Percentiles rank a stretch among this genome's conserved stretches.
Conservation (phyloP, 1,140 invertebrate species). For the Camponotus floridanus region DNA sequence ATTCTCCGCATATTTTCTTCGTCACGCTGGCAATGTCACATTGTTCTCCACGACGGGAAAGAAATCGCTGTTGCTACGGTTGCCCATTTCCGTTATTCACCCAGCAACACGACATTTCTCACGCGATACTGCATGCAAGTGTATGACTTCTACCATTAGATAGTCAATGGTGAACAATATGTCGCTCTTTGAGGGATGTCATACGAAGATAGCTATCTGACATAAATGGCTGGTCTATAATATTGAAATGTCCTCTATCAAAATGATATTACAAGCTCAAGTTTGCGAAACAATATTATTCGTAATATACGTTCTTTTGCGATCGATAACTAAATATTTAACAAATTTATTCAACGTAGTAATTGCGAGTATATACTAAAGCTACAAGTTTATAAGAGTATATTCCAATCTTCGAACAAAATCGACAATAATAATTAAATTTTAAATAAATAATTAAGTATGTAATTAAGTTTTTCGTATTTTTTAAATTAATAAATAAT, state of each 20-base stretch:
- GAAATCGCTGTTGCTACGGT: slow-evolving; percentile 65
- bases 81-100: slow-evolving; percentile 73
- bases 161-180: slow-evolving; percentile 74
- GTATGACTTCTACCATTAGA: slow-evolving; percentile 39
- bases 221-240: neutral
- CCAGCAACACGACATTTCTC: slow-evolving; percentile 70
- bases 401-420: neutral
- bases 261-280: neutral
- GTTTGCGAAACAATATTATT: neutral
- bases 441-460: neutral
- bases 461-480: too few relatives aligned
- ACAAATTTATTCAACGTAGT: too few relatives aligned
- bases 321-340: neutral
- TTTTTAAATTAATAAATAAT: too few relatives aligned
- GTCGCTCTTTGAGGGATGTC: slow-evolving; percentile 67
- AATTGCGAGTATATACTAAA: neutral
- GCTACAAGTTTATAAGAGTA: too few relatives aligned
- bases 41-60: slow-evolving; percentile 67
- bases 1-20: slow-evolving; percentile 59
- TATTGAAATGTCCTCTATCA: slow-evolving; percentile 31
- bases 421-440: slow-evolving; percentile 14
- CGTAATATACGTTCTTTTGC: neutral
- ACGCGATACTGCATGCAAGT: slow-evolving; percentile 43
- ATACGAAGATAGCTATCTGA: neutral
- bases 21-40: slow-evolving; percentile 50